Percentiles rank a stretch among this genome's conserved stretches.
Conservation (phyloP, 2,113 vertebrate genomes). For the Thunnus thynnus region DNA sequence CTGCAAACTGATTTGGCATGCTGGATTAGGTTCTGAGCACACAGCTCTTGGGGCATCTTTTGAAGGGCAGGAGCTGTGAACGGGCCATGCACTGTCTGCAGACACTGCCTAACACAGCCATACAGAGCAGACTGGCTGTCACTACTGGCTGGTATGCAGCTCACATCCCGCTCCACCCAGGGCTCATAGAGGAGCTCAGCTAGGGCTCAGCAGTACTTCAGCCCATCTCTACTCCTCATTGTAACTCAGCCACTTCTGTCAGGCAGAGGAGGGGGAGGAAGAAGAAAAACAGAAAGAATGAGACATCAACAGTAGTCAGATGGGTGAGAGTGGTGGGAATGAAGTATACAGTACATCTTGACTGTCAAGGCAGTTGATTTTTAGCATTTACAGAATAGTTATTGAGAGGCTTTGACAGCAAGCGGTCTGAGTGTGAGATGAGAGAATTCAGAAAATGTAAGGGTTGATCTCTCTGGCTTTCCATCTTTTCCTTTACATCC, state of each 20-base stretch:
- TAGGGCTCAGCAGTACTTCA: slow-evolving; percentile 57
- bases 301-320: slow-evolving; percentile 48
- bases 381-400: slow-evolving; percentile 49
- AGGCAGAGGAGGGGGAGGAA: slow-evolving; percentile 48
- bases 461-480: slow-evolving; percentile 41
- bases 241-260: slow-evolving; percentile 62
- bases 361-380: slow-evolving; percentile 51
- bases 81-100: slow-evolving; percentile 58
- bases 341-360: slow-evolving; percentile 22
- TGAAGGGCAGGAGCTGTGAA: slow-evolving; percentile 66
- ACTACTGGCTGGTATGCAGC: slow-evolving; percentile 65
- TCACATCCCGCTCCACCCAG: slow-evolving; percentile 67
- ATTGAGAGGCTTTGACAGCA: slow-evolving; percentile 53
- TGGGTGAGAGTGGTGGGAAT: slow-evolving; percentile 28
- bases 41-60: slow-evolving; percentile 52
- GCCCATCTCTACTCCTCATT: slow-evolving; percentile 46
- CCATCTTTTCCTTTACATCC: slow-evolving; percentile 51
- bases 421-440: slow-evolving; percentile 34
- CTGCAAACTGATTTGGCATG: slow-evolving; percentile 63
- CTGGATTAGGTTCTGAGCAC: slow-evolving; percentile 60
- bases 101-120: slow-evolving; percentile 61
- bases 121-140: slow-evolving; percentile 61
- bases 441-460: slow-evolving; percentile 46
- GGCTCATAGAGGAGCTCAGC: slow-evolving; percentile 62
- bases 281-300: slow-evolving; percentile 42